Evolutionary conservation across 1,140 invertebrate species (phyloP).

Genomic region (Melitaea cinxia): DNA sequence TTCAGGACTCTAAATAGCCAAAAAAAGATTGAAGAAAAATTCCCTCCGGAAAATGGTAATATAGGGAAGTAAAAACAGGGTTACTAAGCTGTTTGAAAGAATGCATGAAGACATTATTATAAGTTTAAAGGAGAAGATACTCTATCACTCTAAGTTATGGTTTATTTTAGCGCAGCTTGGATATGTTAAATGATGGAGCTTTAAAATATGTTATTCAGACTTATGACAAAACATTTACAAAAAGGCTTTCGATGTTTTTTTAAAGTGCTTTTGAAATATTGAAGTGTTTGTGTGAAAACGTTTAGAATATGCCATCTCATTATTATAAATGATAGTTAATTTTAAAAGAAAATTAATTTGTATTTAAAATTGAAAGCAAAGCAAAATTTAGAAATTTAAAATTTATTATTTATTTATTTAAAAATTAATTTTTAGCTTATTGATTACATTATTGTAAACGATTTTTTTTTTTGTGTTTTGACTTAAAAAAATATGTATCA

Average conservation of each 20-base stretch:
- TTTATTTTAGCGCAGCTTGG: background rate
- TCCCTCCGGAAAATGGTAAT: slow-evolving; percentile 27
- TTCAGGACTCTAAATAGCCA: slow-evolving; percentile 19
- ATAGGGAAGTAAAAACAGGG: slow-evolving; percentile 21
- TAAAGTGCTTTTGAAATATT: slow-evolving; percentile 8
- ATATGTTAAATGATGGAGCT: background rate
- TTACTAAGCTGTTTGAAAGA: slow-evolving; percentile 22
- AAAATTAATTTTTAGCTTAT: no score
- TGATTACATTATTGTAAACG: no score
- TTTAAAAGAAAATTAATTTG: no score
- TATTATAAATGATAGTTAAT: no score
- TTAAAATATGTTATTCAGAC: slow-evolving; percentile 24
- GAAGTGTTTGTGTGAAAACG: slow-evolving; percentile 10
- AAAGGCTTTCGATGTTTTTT: background rate
- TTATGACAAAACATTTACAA: slow-evolving; percentile 22
- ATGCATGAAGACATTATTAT: background rate
- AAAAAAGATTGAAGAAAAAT: slow-evolving; percentile 16
- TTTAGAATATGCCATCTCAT: background rate
- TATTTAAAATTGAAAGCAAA: no score
- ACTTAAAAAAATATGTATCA: no score
- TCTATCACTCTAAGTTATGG: background rate
- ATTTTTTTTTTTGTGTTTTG: no score
- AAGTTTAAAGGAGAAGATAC: background rate
- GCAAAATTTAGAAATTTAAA: no score
- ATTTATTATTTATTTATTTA: no score